A percentile compares a stretch with the other conserved stretches of the same genome.
phyloP scores from a whole-genome alignment of 2,888 invertebrate species.

The Anagyrus pseudococci region DNA sequence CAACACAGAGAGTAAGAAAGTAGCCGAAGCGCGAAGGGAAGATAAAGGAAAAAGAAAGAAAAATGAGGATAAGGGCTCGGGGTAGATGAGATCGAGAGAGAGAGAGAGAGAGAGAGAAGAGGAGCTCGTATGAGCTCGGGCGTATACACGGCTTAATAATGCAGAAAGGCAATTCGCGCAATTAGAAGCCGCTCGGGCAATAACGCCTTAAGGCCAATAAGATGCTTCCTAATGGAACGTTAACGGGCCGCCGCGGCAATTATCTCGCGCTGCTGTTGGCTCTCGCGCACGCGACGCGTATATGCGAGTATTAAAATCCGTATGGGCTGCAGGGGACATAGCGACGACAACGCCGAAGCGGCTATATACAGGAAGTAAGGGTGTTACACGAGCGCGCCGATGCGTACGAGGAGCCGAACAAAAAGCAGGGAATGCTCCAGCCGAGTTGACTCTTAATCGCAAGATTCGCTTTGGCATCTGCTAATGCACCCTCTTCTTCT shows the following conservation, averaged over 20 bases:
- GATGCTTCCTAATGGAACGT: conserved; percentile 59
- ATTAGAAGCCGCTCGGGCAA: conserved; percentile 52
- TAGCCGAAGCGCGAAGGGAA: neutral
- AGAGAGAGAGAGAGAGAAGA: too few species aligned
- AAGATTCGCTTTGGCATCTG: neutral
- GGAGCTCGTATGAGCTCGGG: neutral
- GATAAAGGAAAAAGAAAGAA: neutral
- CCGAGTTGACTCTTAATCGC: too few species aligned
- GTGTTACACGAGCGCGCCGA: too few species aligned
- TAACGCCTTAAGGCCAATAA: conserved; percentile 60
- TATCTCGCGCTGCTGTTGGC: too few species aligned
- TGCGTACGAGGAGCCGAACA: too few species aligned
- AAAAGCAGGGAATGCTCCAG: too few species aligned
- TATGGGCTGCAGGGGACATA: conserved; percentile 34
- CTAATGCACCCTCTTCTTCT: neutral
- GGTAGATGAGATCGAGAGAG: too few species aligned
- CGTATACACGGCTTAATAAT: conserved; percentile 54
- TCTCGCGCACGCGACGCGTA: conserved; percentile 33
- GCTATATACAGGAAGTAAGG: neutral
- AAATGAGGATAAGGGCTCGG: too few species aligned
- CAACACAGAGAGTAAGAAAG: too few species aligned
- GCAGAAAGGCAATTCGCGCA: conserved; percentile 53
- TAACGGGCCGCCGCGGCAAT: conserved; percentile 57
- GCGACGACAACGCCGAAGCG: conserved; percentile 12
- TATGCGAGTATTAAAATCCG: conserved; percentile 48